phyloP scores from a whole-genome alignment of 2,888 invertebrate species.

The Dioctria rufipes region DNA sequence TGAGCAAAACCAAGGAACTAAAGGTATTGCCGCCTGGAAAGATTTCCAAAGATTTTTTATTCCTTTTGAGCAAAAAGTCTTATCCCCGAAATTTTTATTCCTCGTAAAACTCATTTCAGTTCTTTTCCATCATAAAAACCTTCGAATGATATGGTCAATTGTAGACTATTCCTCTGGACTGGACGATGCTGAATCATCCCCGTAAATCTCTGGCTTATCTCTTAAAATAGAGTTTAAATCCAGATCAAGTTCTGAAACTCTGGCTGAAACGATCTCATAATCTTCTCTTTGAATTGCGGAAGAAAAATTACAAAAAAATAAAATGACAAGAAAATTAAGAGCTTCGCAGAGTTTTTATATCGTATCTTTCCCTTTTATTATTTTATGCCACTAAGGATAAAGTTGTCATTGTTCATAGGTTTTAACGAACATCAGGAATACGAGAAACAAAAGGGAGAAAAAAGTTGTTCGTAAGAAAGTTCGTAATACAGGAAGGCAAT shows the following conservation, averaged over 20 bases:
- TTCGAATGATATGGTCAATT: too few relatives aligned
- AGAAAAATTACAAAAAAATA: slow-evolving; percentile 1
- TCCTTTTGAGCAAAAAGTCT: too few relatives aligned
- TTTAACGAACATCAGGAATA: slow-evolving; percentile 14
- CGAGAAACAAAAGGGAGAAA: background rate
- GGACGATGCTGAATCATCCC: background rate
- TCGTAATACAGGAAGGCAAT: too few relatives aligned
- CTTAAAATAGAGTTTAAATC: slow-evolving; percentile 42
- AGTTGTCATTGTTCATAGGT: slow-evolving; percentile 36
- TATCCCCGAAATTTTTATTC: too few relatives aligned
- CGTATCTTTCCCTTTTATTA: slow-evolving; percentile 23
- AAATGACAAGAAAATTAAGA: slow-evolving; percentile 33
- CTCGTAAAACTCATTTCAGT: too few relatives aligned
- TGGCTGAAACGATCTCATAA: slow-evolving; percentile 11
- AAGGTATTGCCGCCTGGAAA: too few relatives aligned
- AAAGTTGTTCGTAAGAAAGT: too few relatives aligned
- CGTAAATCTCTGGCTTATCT: slow-evolving; percentile 36
- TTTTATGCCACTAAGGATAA: slow-evolving; percentile 34
- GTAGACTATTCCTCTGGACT: too few relatives aligned
- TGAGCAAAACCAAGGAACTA: too few relatives aligned
- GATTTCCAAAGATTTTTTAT: too few relatives aligned
- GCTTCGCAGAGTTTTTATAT: slow-evolving; percentile 5
- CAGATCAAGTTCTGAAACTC: slow-evolving; percentile 31
- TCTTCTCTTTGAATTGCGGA: slow-evolving; percentile 18
- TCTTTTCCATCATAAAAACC: too few relatives aligned